These are phyloP conservation scores for Varanus salvator DNA, from an alignment of 2,113 vertebrate species.

Conservation along the genomic window DNA sequence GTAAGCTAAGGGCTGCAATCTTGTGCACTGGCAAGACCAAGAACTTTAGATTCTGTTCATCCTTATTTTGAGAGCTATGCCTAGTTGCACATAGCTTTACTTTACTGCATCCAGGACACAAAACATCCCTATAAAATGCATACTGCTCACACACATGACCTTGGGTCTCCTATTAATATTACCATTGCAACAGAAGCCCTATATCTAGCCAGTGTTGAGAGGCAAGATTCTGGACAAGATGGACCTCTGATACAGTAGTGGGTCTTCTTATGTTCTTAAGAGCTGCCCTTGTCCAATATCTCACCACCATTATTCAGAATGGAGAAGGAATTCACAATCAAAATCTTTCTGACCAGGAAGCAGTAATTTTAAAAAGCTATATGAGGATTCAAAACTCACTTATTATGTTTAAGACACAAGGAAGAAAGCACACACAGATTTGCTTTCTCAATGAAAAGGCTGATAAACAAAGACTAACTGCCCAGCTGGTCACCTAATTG, in stretches of 20 bases:
- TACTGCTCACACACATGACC: no score
- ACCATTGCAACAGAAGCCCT: no score
- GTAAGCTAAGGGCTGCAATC: neutral
- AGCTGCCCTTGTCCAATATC: neutral
- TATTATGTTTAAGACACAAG: neutral
- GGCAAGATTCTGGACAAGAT: neutral
- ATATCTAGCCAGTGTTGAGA: no score
- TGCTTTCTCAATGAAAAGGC: neutral
- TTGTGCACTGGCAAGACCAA: neutral
- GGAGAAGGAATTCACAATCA: neutral
- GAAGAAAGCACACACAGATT: neutral
- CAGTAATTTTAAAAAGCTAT: neutral
- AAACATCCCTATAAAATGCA: no score
- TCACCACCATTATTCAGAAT: neutral
- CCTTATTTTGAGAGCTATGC: no score
- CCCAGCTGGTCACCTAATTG: neutral
- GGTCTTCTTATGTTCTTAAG: neutral
- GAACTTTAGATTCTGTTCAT: neutral
- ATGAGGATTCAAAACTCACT: neutral
- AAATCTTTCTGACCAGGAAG: neutral
- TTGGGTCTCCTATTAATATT: no score
- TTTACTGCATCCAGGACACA: no score
- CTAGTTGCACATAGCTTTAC: no score
- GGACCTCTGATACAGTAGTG: no score
- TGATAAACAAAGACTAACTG: neutral